Base-by-base conservation (phyloP, 2,113 vertebrate genomes). In the Nycticorax nycticorax region DNA sequence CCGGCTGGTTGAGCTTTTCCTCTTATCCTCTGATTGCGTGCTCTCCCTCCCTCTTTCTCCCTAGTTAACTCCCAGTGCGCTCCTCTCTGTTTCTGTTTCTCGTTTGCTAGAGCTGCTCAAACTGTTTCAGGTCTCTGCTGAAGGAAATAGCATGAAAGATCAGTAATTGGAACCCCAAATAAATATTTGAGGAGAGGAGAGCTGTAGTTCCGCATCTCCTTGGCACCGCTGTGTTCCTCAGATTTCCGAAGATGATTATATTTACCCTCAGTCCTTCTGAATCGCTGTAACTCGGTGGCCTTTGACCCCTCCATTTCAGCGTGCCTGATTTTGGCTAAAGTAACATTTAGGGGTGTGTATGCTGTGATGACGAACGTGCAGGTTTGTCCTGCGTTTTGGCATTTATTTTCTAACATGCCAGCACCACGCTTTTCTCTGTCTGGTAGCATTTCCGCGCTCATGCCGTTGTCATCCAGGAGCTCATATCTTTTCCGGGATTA, bases 151-250 rank as follows among this genome's bases (percentile, higher is more conserved):
- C 17, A 6, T 82, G 69, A 62, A 96, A 91, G 41, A 85, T 39
- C 35, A 43, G 73, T 82, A 92, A 79, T 22, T 93, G 67, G 73
- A 95, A 95, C 35, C 33, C 48, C 60, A 85, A 86, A 90, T 82
- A 87, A 94, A 85, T 78, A 72, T 82, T 84, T 96, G 73, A 96
- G 28, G 50, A 83, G 33, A 60, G 53, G 18, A 83, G 23, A 66
- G 43, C 19, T 81, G 6, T 53, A 72, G 24, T 91, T 72, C 62
- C 1, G 5, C 4, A 1, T 87, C 91, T 91, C 45, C 11, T 74
- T 60, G 57, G 18, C 24, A 18, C 43, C 48, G 7, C n/a, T 69
- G 6, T 47, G 37, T 71, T 87, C 30, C 15, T 95, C 27, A 32
- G 4, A 26, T 93, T 95, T 91, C 33, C 0, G 0, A 78, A 81